Percentiles rank a stretch among this genome's conserved stretches.
Evolutionary conservation across 2,113 vertebrate genomes (phyloP).

Genomic region (Gymnorhina tibicen): DNA sequence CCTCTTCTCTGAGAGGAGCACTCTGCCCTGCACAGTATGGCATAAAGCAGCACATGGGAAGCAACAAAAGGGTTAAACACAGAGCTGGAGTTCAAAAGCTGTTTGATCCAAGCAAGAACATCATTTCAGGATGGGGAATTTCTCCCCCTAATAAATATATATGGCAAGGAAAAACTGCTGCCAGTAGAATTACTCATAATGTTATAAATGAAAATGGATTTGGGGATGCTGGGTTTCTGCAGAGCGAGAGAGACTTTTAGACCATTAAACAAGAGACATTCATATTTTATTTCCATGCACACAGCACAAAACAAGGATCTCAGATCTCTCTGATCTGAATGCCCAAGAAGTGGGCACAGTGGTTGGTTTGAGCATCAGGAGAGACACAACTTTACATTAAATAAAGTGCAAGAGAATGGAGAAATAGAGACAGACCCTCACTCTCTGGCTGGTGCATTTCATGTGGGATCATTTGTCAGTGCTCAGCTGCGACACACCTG

Average conservation of each 20-base stretch:
- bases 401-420: neutral
- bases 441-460: neutral
- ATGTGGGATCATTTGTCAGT: neutral
- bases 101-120: neutral
- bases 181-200: constrained; percentile 46
- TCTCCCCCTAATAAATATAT: constrained; percentile 54
- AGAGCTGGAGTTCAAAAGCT: neutral
- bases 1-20: neutral
- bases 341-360: neutral
- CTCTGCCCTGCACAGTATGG: fast-evolving
- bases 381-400: neutral
- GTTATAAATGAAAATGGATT: constrained; percentile 59
- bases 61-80: neutral
- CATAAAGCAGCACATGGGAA: neutral
- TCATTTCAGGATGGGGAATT: constrained; percentile 26
- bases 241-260: neutral
- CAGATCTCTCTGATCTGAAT: neutral
- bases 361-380: neutral
- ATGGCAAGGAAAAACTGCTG: constrained; percentile 21
- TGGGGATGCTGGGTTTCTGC: neutral
- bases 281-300: neutral
- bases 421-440: neutral
- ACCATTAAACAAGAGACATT: constrained; percentile 12
- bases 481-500: neutral
- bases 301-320: neutral